Percentiles rank a stretch among this genome's conserved stretches.
phyloP scores from a whole-genome alignment of 2,888 invertebrate genomes.

The Hypselothyrea guttata region DNA sequence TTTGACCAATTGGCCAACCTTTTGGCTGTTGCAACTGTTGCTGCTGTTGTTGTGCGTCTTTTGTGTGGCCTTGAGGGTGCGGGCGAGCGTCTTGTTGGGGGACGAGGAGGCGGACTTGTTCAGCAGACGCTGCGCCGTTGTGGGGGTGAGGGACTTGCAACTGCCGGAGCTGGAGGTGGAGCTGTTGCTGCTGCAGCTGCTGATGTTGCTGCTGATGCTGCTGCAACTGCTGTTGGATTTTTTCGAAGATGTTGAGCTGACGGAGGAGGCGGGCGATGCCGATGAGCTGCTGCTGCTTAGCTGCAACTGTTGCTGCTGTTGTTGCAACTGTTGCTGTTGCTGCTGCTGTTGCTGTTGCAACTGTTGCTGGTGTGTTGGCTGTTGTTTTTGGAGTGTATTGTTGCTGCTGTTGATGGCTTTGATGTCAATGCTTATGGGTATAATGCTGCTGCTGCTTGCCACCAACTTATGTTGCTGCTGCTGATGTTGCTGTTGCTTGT shows the following conservation, averaged over 20 bases:
- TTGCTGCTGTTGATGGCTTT: constrained; percentile 58
- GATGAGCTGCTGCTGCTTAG: constrained; percentile 67
- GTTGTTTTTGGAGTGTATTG: constrained; percentile 71
- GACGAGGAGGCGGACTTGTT: constrained; percentile 54
- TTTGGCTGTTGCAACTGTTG: constrained; percentile 36
- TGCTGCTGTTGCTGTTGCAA: constrained; percentile 39
- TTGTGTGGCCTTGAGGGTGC: constrained; percentile 68
- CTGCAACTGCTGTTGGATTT: constrained; percentile 67
- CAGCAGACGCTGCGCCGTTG: constrained; percentile 63
- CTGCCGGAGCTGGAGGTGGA: constrained; percentile 50
- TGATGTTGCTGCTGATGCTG: constrained; percentile 47
- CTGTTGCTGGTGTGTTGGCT: constrained; percentile 54
- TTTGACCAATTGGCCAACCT: constrained; percentile 72
- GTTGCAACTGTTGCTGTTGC: constrained; percentile 50
- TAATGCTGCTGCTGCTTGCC: constrained; percentile 46
- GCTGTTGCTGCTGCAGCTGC: constrained; percentile 49
- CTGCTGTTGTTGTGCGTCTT: constrained; percentile 48
- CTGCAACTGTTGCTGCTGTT: constrained; percentile 62
- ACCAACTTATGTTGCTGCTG: constrained; percentile 59
- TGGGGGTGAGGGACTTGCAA: constrained; percentile 36
- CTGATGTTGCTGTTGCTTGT: constrained; percentile 68
- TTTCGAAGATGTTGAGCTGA: constrained; percentile 78
- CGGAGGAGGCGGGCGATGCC: constrained; percentile 79
- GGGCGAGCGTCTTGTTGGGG: constrained; percentile 63
- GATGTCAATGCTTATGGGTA: constrained; percentile 66